Percentiles rank a stretch among this genome's conserved stretches.
Evolutionary conservation across 2,888 invertebrate genomes (phyloP).

Genomic region (Rhagium mordax): DNA sequence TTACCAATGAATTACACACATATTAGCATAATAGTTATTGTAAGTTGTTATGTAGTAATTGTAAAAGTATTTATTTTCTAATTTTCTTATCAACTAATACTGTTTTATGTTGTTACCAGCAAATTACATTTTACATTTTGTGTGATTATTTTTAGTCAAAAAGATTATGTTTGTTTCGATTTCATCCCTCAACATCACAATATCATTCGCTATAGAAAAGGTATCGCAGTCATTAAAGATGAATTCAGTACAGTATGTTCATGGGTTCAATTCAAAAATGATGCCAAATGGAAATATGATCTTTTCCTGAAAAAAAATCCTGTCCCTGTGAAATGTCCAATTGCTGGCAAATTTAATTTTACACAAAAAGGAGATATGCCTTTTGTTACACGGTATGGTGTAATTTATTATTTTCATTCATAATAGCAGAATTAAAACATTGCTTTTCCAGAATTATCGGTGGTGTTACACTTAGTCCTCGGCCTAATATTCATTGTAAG

Average conservation of each 20-base stretch:
- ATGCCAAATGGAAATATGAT: slow-evolving; percentile 90
- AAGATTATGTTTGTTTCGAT: slow-evolving; percentile 97
- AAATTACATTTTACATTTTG: neutral
- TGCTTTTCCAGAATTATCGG: slow-evolving; percentile 83
- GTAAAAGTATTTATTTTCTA: too few species aligned
- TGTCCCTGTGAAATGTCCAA: slow-evolving; percentile 93
- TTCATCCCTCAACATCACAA: slow-evolving; percentile 97
- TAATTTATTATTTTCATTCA: neutral
- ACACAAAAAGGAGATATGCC: slow-evolving; percentile 91
- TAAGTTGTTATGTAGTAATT: too few species aligned
- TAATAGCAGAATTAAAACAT: neutral
- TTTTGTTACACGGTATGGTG: slow-evolving; percentile 81
- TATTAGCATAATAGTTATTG: too few species aligned
- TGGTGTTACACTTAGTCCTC: slow-evolving; percentile 93
- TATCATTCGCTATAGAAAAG: slow-evolving; percentile 91
- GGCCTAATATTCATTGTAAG: slow-evolving; percentile 93
- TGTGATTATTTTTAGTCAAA: slow-evolving; percentile 80
- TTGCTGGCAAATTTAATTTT: slow-evolving; percentile 97
- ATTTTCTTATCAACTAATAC: too few species aligned
- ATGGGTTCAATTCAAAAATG: slow-evolving; percentile 92
- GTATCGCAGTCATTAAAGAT: slow-evolving; percentile 90
- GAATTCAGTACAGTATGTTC: slow-evolving; percentile 95
- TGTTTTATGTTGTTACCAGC: too few species aligned
- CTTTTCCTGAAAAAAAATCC: slow-evolving; percentile 90
- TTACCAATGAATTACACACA: too few species aligned